Evolutionary conservation across 2,797 vertebrate species (phyloP).

Genomic region (Gallinago nigripennis): DNA sequence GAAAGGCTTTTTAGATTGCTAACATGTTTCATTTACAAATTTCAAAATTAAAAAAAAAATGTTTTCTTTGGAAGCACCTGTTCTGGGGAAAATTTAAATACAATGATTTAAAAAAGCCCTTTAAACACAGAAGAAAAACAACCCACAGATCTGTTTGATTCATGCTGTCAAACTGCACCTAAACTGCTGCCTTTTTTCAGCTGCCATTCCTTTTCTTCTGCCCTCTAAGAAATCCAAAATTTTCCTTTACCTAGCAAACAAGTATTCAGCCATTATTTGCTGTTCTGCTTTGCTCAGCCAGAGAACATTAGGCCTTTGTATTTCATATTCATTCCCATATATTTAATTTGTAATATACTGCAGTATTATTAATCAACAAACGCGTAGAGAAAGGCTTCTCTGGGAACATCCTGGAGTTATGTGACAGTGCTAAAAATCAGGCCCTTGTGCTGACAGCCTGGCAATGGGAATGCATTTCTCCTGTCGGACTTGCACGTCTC

Average conservation of each 20-base stretch:
- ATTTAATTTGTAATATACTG: background rate
- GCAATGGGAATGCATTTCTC: background rate
- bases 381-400: background rate
- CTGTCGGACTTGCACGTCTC: too few relatives aligned
- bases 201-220: background rate
- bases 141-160: background rate
- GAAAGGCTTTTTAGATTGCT: background rate
- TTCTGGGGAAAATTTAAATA: background rate
- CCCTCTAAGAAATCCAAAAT: background rate
- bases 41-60: background rate
- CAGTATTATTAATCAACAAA: background rate
- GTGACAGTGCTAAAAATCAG: background rate
- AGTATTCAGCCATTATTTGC: background rate
- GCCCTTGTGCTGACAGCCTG: background rate
- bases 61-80: background rate
- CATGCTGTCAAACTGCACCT: background rate
- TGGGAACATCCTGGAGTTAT: background rate
- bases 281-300: background rate
- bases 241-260: background rate
- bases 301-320: background rate
- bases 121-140: background rate
- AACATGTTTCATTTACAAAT: background rate
- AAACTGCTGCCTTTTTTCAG: background rate
- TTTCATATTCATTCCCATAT: background rate
- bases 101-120: accelerated